Conservation (phyloP, 2,888 invertebrate species). For the Nymphalis urticae region DNA sequence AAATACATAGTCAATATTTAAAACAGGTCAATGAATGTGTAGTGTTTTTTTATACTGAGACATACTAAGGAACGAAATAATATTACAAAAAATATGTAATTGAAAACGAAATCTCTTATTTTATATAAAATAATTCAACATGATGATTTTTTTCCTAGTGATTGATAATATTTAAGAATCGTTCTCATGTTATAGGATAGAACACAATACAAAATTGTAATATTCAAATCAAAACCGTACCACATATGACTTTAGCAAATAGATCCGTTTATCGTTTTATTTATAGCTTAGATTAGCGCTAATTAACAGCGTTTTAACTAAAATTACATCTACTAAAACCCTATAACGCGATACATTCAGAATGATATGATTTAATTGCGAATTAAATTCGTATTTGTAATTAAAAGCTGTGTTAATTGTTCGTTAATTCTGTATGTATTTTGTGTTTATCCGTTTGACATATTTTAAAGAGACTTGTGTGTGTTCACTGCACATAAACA, state of each 20-base stretch:
- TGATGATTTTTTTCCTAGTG: too few species aligned
- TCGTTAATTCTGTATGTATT: constrained; percentile 2
- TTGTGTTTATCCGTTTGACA: background rate
- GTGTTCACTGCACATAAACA: too few species aligned
- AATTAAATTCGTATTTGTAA: constrained; percentile 16
- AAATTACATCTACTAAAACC: constrained; percentile 17
- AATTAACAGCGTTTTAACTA: constrained; percentile 25
- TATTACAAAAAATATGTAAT: too few species aligned
- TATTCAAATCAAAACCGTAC: constrained; percentile 3
- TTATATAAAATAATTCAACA: too few species aligned
- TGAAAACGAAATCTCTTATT: too few species aligned
- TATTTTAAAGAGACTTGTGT: background rate
- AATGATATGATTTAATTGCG: constrained; percentile 19
- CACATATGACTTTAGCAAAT: constrained; percentile 9
- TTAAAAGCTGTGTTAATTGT: constrained; percentile 3
- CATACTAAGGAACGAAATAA: too few species aligned
- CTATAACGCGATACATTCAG: constrained; percentile 15
- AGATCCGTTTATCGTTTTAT: background rate
- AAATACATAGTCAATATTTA: too few species aligned
- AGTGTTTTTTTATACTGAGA: too few species aligned
- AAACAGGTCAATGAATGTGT: too few species aligned
- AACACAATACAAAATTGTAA: too few species aligned
- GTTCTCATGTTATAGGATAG: too few species aligned
- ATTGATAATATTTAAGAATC: too few species aligned
- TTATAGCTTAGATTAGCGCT: constrained; percentile 23